A percentile compares a stretch with the other conserved stretches of the same genome.
Evolutionary conservation across 35 echinoderm and acorn worm species (phyloP).

Genomic region (Acanthaster planci): DNA sequence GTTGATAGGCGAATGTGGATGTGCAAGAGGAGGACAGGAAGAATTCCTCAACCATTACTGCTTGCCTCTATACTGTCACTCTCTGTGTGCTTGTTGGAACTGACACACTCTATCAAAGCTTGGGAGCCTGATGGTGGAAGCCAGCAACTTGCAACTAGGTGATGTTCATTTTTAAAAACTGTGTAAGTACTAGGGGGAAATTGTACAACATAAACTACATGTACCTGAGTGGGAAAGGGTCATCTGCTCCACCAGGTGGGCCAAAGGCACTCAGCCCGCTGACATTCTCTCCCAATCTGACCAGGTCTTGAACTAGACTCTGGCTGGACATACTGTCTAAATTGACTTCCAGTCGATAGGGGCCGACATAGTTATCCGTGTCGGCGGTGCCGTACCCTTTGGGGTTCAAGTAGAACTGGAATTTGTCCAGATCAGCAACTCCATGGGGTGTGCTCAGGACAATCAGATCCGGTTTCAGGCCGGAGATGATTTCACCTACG

Average conservation of each 20-base stretch:
- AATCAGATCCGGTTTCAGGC: slow-evolving; percentile 48
- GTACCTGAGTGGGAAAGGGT: slow-evolving; percentile 56
- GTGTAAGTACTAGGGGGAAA: background rate
- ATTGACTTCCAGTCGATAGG: slow-evolving; percentile 22
- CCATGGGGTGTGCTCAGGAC: slow-evolving; percentile 64
- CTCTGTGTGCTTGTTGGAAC: too few species aligned
- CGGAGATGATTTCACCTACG: slow-evolving; percentile 20
- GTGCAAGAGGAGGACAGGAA: too few species aligned
- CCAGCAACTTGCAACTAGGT: too few species aligned
- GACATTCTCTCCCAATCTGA: background rate
- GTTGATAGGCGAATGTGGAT: too few species aligned
- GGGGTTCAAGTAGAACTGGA: slow-evolving; percentile 45
- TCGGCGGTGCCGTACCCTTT: slow-evolving; percentile 29
- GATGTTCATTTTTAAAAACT: too few species aligned
- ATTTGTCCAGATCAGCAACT: slow-evolving; percentile 44
- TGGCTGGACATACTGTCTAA: slow-evolving; percentile 30
- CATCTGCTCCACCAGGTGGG: slow-evolving; percentile 32
- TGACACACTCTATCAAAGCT: too few species aligned
- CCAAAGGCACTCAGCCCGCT: slow-evolving; percentile 56
- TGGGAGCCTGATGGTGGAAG: too few species aligned
- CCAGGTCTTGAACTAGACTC: background rate
- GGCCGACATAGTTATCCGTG: slow-evolving; percentile 57
- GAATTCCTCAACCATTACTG: too few species aligned
- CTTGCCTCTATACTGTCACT: too few species aligned
- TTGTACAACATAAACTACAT: background rate